Evolutionary conservation across 2,888 invertebrate genomes (phyloP), one percentile per base, ranked within the genome.

Genomic region (Drosophila atripex): DNA sequence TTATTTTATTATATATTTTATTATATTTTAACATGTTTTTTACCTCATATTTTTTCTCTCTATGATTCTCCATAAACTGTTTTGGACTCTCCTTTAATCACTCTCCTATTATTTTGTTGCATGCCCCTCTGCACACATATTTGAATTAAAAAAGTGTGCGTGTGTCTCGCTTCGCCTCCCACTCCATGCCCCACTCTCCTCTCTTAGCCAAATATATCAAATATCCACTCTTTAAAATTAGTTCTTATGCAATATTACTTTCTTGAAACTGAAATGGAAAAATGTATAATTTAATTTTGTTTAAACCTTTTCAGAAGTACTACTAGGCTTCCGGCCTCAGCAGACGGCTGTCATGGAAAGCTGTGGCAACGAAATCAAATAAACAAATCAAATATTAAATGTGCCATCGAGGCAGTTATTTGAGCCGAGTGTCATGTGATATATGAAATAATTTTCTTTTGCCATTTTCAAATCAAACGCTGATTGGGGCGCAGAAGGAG

Each of bases 341-440:
- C 6, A 32, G 9, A 21, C 39, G 11, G 25, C 47, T 65, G 65
- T 41, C 53, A 59, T 32, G 61, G 46, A 51, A 54, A 46, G 16
- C 38, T 43, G 53, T 16, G 50, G 49, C 32, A 50, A 43, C 12
- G 60, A 43, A 60, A 60, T 60, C 61, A 54, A 60, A 70, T 70
- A 70, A 71, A 60, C 71, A 70, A 60, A 60, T 71, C 71, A 51
- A 65, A 69, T 69, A 69, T 53, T 58, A 69, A 69, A 58, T 52
- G 58, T 69, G 57, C 43, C 54, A 46, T 47, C 46, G 12, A 28
- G 65, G 35, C 63, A 51, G 41, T 63, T 51, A 63, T 51, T 64
- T 23, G 51, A 35, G 6, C 21, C 41, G 61, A 43, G 14, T 51
- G 64, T 30, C 38, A 28, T 46, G 64, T 16, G 45, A 64, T 64